Evolutionary conservation across 2,888 invertebrate genomes (phyloP).

Genomic region (Dusona sp.): DNA sequence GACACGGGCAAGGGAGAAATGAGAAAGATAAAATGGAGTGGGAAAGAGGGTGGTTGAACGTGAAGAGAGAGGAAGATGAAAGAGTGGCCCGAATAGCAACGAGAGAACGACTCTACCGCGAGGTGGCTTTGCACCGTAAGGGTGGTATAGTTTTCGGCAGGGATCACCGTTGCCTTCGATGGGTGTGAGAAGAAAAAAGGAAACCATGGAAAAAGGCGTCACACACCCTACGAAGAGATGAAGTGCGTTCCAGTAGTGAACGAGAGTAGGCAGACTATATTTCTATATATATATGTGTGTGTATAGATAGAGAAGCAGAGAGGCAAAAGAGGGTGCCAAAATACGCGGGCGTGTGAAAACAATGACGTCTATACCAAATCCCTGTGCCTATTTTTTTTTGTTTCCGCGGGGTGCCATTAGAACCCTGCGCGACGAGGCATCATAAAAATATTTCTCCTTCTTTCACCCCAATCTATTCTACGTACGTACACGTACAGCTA

Average conservation of each 20-base stretch:
- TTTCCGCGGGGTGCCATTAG: slow-evolving; percentile 81
- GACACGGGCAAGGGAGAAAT: slow-evolving; percentile 51
- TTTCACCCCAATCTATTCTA: slow-evolving; percentile 8
- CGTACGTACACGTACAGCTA: not conserved
- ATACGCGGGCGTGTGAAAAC: slow-evolving; percentile 77
- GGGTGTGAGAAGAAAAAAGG: slow-evolving; percentile 39
- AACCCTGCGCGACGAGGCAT: slow-evolving; percentile 76
- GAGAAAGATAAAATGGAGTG: slow-evolving; percentile 39
- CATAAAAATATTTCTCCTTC: slow-evolving; percentile 80
- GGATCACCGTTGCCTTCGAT: slow-evolving; percentile 62
- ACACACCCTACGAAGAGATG: slow-evolving; percentile 47
- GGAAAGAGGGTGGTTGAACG: slow-evolving; percentile 45
- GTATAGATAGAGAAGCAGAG: not conserved
- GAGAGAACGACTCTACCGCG: slow-evolving; percentile 37
- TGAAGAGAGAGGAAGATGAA: slow-evolving; percentile 79
- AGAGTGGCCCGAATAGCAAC: slow-evolving; percentile 82
- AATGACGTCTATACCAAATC: slow-evolving; percentile 83
- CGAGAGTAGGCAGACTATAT: not conserved
- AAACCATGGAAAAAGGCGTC: slow-evolving; percentile 62
- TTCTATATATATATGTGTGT: not conserved
- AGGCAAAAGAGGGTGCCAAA: slow-evolving; percentile 55
- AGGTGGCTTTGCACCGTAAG: slow-evolving; percentile 75
- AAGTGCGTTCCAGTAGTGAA: slow-evolving; percentile 51
- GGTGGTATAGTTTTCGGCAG: slow-evolving; percentile 77
- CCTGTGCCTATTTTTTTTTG: slow-evolving; percentile 76